Percentiles rank a stretch among this genome's conserved stretches.
Conservation (phyloP, 2,888 invertebrate genomes). For the Argyra leucocephala region DNA sequence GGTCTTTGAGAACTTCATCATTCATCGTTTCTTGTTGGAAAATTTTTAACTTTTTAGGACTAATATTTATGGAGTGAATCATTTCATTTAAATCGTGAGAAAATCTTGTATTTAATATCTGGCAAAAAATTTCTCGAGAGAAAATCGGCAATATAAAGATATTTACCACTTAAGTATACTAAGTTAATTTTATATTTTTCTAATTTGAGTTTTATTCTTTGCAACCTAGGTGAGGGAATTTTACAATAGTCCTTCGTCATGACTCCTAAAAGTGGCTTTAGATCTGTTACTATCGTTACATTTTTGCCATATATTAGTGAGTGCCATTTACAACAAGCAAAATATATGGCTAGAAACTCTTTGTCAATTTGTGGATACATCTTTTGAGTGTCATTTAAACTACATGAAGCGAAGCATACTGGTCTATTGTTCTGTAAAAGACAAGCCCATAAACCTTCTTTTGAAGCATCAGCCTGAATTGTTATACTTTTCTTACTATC, state of each 20-base stretch:
- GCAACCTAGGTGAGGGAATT: constrained; percentile 15
- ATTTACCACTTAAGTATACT: constrained; percentile 15
- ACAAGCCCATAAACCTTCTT: background rate
- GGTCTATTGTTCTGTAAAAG: constrained; percentile 17
- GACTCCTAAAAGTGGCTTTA: constrained; percentile 9
- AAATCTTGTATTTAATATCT: background rate
- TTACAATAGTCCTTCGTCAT: constrained; percentile 14
- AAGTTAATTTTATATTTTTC: constrained; percentile 16
- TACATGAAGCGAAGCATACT: constrained; percentile 26
- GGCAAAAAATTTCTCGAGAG: constrained; percentile 12
- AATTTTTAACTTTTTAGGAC: constrained; percentile 15
- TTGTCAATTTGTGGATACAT: constrained; percentile 24
- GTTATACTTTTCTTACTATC: constrained; percentile 2
- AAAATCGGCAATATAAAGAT: constrained; percentile 14
- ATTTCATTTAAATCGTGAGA: constrained; percentile 13
- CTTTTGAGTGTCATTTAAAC: constrained; percentile 26
- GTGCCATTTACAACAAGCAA: constrained; percentile 15
- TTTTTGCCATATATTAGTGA: constrained; percentile 12
- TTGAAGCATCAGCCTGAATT: background rate
- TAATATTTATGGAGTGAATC: constrained; percentile 17
- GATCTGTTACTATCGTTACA: background rate
- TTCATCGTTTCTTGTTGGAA: constrained; percentile 14
- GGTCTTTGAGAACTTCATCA: constrained; percentile 1
- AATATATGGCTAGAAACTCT: constrained; percentile 21
- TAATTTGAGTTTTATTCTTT: constrained; percentile 17